Evolutionary conservation across 37 sponge, comb jelly and placozoan species (phyloP), one percentile per base, ranked within the genome.

Genomic region (Trichoplax adhaerens): DNA sequence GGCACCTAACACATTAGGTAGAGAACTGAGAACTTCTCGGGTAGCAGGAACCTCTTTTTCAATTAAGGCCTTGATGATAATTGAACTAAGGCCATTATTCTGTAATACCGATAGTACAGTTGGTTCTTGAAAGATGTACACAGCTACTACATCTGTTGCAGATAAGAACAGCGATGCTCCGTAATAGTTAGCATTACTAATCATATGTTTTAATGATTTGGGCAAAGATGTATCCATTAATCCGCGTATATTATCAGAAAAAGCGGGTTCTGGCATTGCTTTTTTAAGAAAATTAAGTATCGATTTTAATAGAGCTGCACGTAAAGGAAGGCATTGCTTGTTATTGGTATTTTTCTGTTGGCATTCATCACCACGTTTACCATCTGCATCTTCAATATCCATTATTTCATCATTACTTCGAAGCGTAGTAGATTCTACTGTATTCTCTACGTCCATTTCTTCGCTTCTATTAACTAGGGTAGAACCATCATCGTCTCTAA

Each of bases 111-210:
- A 81, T 61, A 95, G 84, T 56, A 82, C 86, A 48, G 86, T 82
- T 0, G 97, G 97, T 65, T 88, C 91, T 63, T 91, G 88, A 71
- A 87, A 84, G 71, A 94, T 82, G 77, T 85, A 85, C 64, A 75
- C 80, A 2, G 89, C 88, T 48, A 83, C 80, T 48, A 94, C 78
- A 79, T 94, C 94, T 58, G 86, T 94, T 0, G 89, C 94, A 86
- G 76, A 82, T 50, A 89, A 63, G 77, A 86, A 94, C 49, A 94
- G 85, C 1, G 96, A 81, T 5, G 96, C 81, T 0, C 96, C 96
- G 55, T 94, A 94, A 78, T 90, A 94, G 74, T 90, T 88, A 51
- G 85, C 85, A 77, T 90, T 90, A 65, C 96, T 94, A 77, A 90
- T 81, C 62, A 94, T 84, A 76, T 94, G 96, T 66, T 86, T 87